Evolutionary conservation across 2,797 vertebrate species (phyloP).

Genomic region (Caiman crocodilus): DNA sequence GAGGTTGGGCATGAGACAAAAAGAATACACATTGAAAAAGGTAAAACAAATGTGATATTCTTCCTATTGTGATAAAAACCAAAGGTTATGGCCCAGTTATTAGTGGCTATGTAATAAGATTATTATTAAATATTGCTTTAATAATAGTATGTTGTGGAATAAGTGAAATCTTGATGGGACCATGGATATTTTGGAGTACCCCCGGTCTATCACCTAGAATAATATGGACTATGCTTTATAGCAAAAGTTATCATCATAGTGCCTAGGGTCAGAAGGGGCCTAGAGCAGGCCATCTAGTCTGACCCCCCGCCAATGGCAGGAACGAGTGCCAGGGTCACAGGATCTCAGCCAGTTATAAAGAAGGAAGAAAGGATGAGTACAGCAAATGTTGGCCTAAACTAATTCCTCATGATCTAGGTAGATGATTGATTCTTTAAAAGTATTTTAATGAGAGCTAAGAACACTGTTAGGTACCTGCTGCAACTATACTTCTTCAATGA

Average conservation of each 20-base stretch:
- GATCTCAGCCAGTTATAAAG: too few species aligned
- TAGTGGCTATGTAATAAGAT: background rate
- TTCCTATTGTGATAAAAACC: background rate
- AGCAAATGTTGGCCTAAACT: background rate
- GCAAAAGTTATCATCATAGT: too few species aligned
- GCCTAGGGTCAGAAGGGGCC: too few species aligned
- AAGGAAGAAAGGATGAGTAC: background rate
- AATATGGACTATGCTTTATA: background rate
- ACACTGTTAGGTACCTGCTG: conserved; percentile 31
- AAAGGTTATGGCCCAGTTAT: background rate
- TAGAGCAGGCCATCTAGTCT: too few species aligned
- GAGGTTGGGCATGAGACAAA: conserved; percentile 95
- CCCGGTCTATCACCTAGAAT: background rate
- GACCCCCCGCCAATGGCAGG: too few species aligned
- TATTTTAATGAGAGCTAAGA: conserved; percentile 8
- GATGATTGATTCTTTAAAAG: background rate
- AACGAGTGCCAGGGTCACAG: too few species aligned
- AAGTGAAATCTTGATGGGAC: background rate
- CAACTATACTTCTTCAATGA: conserved; percentile 25
- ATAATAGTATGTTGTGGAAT: background rate
- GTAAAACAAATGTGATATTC: conserved; percentile 76
- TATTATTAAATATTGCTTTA: background rate
- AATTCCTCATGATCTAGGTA: background rate
- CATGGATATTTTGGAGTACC: background rate
- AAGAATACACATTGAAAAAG: conserved; percentile 97